These are phyloP conservation scores for Hesperophylax magnus DNA, from an alignment of 1,140 invertebrate species.

Conservation along the genomic window DNA sequence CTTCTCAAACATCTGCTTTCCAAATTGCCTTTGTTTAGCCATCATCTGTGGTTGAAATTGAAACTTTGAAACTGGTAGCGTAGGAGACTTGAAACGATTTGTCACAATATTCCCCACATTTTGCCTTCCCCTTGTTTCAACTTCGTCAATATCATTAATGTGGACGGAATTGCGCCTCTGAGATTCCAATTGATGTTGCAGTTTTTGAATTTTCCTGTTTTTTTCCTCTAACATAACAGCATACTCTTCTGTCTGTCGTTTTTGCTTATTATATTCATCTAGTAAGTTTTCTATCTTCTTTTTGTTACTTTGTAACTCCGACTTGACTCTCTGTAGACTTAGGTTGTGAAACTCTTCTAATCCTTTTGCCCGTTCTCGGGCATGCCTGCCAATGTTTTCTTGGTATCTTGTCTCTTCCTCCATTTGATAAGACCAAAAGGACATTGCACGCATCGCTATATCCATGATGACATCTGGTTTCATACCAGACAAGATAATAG, in stretches of 20 bases:
- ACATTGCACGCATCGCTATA: slow-evolving; percentile 69
- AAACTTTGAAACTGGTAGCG: slow-evolving; percentile 21
- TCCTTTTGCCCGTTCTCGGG: slow-evolving; percentile 65
- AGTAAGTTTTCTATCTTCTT: slow-evolving; percentile 65
- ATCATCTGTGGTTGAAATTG: slow-evolving; percentile 42
- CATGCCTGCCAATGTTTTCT: slow-evolving; percentile 66
- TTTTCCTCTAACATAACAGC: slow-evolving; percentile 65
- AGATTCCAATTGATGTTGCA: slow-evolving; percentile 65
- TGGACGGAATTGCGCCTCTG: slow-evolving; percentile 65
- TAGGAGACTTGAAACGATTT: slow-evolving; percentile 34
- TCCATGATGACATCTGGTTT: slow-evolving; percentile 70
- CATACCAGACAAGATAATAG: slow-evolving; percentile 69
- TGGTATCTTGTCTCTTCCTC: slow-evolving; percentile 69
- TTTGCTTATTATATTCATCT: slow-evolving; percentile 65
- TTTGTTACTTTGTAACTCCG: slow-evolving; percentile 66
- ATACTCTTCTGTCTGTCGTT: slow-evolving; percentile 65
- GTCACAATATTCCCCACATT: slow-evolving; percentile 41
- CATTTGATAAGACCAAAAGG: slow-evolving; percentile 71
- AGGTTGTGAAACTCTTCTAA: slow-evolving; percentile 66
- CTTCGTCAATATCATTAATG: slow-evolving; percentile 59
- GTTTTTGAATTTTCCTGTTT: slow-evolving; percentile 66
- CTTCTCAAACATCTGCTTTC: slow-evolving; percentile 35
- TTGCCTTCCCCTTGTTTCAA: slow-evolving; percentile 14
- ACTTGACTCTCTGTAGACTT: slow-evolving; percentile 66
- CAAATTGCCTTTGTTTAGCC: slow-evolving; percentile 26